A percentile compares a stretch with the other conserved stretches of the same genome.
phyloP scores from a whole-genome alignment of 2,113 vertebrate species.

The Silurus glanis region DNA sequence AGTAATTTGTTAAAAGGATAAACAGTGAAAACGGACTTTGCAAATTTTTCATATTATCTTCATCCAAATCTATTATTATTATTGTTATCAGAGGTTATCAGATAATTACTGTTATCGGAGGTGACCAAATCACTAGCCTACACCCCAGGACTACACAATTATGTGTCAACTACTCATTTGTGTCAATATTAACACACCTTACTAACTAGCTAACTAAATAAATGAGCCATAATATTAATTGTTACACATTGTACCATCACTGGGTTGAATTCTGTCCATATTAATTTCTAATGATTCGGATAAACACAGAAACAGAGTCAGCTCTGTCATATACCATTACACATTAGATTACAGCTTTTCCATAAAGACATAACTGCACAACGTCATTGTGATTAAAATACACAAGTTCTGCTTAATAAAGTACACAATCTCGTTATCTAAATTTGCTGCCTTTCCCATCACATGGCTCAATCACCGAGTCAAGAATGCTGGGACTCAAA shows the following conservation, averaged over 20 bases:
- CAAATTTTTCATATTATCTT: neutral
- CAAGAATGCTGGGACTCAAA: neutral
- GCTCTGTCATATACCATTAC: neutral
- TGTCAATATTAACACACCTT: neutral
- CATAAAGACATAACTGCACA: neutral
- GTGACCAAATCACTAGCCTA: neutral
- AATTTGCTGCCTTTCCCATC: neutral
- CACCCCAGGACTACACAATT: neutral
- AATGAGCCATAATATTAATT: neutral
- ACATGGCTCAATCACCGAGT: neutral
- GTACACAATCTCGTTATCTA: constrained; percentile 6
- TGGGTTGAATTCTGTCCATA: neutral
- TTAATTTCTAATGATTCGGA: neutral
- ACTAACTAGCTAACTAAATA: neutral
- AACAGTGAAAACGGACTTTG: neutral
- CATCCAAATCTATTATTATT: neutral
- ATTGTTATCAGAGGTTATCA: too few species aligned
- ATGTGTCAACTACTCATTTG: neutral
- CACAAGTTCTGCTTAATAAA: neutral
- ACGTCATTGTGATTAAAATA: neutral
- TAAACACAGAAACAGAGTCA: neutral
- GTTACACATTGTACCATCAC: neutral
- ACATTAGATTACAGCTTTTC: neutral
- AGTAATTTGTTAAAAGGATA: neutral
- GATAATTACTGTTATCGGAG: neutral